These are phyloP conservation scores for Onychostoma macrolepis DNA, from an alignment of 2,113 vertebrate genomes.

Conservation along the genomic window DNA sequence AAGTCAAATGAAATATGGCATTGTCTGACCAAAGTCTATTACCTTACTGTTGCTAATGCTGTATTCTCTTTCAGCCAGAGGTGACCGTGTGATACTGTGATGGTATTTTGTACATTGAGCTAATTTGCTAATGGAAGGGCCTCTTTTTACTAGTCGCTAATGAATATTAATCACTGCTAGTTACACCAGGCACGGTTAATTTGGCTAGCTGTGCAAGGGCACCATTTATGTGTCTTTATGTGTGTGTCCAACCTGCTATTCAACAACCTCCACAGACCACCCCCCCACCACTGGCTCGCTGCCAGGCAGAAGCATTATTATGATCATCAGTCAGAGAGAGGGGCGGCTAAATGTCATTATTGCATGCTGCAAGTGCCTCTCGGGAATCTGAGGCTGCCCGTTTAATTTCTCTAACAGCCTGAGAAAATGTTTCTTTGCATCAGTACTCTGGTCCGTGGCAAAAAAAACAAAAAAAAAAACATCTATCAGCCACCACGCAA, in stretches of 20 bases:
- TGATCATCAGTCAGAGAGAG: slow-evolving; percentile 76
- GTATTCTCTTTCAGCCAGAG: slow-evolving; percentile 6
- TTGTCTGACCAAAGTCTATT: neutral
- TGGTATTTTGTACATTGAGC: slow-evolving; percentile 63
- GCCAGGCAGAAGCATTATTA: slow-evolving; percentile 72
- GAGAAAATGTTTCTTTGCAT: slow-evolving; percentile 77
- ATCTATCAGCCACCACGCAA: slow-evolving; percentile 83
- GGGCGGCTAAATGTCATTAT: slow-evolving; percentile 76
- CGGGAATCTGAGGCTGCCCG: slow-evolving; percentile 78
- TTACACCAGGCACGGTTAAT: slow-evolving; percentile 64
- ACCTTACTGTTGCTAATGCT: neutral
- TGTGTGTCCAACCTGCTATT: slow-evolving; percentile 56
- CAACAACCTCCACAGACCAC: slow-evolving; percentile 56
- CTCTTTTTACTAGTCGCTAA: slow-evolving; percentile 72
- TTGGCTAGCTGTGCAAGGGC: slow-evolving; percentile 69
- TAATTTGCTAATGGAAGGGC: slow-evolving; percentile 75
- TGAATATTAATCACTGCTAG: slow-evolving; percentile 74
- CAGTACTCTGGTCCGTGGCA: slow-evolving; percentile 73
- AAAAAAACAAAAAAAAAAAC: slow-evolving; percentile 67
- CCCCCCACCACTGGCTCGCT: slow-evolving; percentile 70
- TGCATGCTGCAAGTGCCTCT: slow-evolving; percentile 70
- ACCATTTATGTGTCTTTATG: slow-evolving; percentile 57
- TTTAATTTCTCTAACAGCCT: slow-evolving; percentile 81
- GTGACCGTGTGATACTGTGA: slow-evolving; percentile 59
- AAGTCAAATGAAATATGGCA: neutral